Percentiles rank a stretch among this genome's conserved stretches.
These are phyloP conservation scores for Hormiphora californensis DNA, from an alignment of 37 sponge, comb jelly and placozoan species.

Conservation along the genomic window DNA sequence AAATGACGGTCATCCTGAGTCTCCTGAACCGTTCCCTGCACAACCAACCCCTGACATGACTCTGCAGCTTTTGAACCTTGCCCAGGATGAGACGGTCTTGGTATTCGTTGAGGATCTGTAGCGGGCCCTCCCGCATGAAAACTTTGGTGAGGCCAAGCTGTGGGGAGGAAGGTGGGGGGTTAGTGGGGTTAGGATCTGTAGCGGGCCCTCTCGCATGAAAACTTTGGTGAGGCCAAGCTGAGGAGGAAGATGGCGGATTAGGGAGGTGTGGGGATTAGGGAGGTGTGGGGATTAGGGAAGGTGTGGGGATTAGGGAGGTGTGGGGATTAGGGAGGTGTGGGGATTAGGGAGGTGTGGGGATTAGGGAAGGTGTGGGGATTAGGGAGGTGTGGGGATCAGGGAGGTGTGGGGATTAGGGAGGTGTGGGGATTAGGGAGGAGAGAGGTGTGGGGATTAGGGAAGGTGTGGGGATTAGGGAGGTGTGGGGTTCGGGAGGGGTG, in stretches of 20 bases:
- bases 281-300: too few species aligned
- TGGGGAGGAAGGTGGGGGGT: background rate
- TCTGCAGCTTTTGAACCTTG: constrained; percentile 73
- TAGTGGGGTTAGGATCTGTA: constrained; percentile 61
- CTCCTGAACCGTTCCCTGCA: constrained; percentile 20
- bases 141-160: constrained; percentile 62
- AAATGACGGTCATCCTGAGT: background rate
- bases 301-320: too few species aligned
- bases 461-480: too few species aligned
- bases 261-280: background rate
- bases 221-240: constrained; percentile 61
- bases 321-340: too few species aligned
- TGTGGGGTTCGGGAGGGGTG: too few species aligned
- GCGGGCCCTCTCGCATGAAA: constrained; percentile 78
- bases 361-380: too few species aligned
- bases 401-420: too few species aligned
- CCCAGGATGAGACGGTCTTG: constrained; percentile 69
- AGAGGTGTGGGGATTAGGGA: too few species aligned
- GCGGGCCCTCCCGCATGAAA: constrained; percentile 78
- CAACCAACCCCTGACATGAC: constrained; percentile 16
- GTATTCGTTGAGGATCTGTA: constrained; percentile 63
- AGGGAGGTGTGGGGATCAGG: too few species aligned
- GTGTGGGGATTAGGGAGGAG: too few species aligned
- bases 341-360: too few species aligned
- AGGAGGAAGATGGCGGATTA: background rate